These are phyloP conservation scores for Fundulus diaphanus DNA, from an alignment of 2,797 vertebrate species.

Conservation along the genomic window DNA sequence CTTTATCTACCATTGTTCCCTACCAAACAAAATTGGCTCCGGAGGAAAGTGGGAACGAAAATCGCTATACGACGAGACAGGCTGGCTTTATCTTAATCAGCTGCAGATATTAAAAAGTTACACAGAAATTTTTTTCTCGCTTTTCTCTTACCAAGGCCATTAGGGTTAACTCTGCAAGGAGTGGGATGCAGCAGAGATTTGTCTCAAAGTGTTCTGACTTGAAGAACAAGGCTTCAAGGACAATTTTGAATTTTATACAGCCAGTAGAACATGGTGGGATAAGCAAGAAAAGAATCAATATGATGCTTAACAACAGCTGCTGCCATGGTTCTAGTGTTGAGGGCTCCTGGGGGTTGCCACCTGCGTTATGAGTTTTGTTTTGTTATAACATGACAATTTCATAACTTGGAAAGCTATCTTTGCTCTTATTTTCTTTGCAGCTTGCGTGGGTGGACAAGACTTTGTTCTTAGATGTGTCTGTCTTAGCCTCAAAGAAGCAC, in stretches of 20 bases:
- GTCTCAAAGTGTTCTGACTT: constrained; percentile 52
- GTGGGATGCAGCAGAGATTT: constrained; percentile 55
- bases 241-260: constrained; percentile 58
- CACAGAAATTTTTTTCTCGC: constrained; percentile 64
- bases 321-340: constrained; percentile 37
- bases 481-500: constrained; percentile 15
- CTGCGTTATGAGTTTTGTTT: constrained; percentile 29
- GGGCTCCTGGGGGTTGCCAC: constrained; percentile 16
- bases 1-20: constrained; percentile 75
- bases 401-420: constrained; percentile 36
- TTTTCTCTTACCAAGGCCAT: constrained; percentile 59
- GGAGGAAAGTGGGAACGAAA: constrained; percentile 64
- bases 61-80: constrained; percentile 55
- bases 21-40: constrained; percentile 75
- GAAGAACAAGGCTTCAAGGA: constrained; percentile 68
- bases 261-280: constrained; percentile 52
- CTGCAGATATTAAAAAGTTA: constrained; percentile 75
- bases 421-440: constrained; percentile 18
- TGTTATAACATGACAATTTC: constrained; percentile 40
- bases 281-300: constrained; percentile 55
- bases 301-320: constrained; percentile 32
- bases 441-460: constrained; percentile 34
- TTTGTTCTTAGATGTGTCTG: constrained; percentile 26
- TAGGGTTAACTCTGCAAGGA: constrained; percentile 61
- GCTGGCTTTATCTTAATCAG: constrained; percentile 77